Conservation (phyloP, 2,113 vertebrate species). For the Butorides virescens region DNA sequence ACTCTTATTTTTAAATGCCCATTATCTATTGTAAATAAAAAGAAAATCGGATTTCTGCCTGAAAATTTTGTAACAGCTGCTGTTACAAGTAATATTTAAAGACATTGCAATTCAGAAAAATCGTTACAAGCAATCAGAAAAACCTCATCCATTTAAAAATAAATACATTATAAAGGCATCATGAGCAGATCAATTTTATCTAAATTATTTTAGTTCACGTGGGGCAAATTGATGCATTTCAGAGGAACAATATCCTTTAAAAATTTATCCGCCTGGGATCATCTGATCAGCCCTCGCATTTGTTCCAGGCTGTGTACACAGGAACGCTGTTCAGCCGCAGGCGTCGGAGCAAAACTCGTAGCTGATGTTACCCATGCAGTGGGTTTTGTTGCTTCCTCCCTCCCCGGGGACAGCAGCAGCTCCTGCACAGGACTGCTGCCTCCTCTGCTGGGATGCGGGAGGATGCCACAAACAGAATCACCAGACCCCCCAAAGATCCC, state of each 20-base stretch:
- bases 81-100: neutral
- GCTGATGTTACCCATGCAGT: neutral
- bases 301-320: neutral
- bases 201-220: neutral
- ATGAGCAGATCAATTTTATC: neutral
- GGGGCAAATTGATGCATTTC: neutral
- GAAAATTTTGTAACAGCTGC: neutral
- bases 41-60: neutral
- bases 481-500: neutral
- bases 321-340: neutral
- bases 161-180: neutral
- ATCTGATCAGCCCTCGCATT: neutral
- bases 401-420: neutral
- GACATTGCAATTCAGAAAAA: neutral
- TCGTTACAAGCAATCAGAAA: neutral
- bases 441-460: neutral
- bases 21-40: constrained; percentile 14
- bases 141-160: neutral
- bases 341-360: neutral
- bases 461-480: neutral
- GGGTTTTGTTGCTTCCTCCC: neutral
- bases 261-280: neutral
- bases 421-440: neutral
- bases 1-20: neutral
- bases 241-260: neutral